A percentile compares a stretch with the other conserved stretches of the same genome.
These are phyloP conservation scores for Chaenodraco wilsoni DNA, from an alignment of 2,797 vertebrate genomes.

Conservation along the genomic window DNA sequence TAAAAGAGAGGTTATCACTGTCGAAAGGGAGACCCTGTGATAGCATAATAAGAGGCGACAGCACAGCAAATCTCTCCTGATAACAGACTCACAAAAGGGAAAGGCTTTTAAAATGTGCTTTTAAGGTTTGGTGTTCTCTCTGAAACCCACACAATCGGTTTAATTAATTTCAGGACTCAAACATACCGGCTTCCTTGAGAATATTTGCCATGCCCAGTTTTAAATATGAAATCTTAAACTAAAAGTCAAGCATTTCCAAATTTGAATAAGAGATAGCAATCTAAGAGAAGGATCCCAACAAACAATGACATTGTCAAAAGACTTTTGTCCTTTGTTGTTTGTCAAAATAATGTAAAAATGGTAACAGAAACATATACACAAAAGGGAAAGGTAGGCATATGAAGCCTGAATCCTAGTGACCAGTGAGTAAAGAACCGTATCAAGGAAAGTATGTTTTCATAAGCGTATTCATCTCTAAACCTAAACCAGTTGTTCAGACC, in stretches of 20 bases:
- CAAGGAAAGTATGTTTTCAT: neutral
- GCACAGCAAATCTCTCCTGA: constrained; percentile 39
- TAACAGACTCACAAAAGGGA: constrained; percentile 47
- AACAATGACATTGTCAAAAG: neutral
- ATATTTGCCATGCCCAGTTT: neutral
- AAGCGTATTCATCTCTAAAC: neutral
- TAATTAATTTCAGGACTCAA: constrained; percentile 53
- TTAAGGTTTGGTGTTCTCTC: constrained; percentile 43
- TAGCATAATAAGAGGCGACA: constrained; percentile 53
- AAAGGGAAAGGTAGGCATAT: neutral
- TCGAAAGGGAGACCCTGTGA: constrained; percentile 44
- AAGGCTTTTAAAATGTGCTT: constrained; percentile 51
- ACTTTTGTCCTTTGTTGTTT: neutral
- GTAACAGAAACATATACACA: neutral
- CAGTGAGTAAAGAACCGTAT: neutral
- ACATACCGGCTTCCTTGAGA: constrained; percentile 3
- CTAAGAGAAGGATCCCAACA: neutral
- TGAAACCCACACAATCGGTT: constrained; percentile 37
- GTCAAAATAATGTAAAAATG: neutral
- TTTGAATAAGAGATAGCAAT: neutral
- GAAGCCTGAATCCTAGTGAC: constrained; percentile 1
- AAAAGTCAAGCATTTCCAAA: constrained; percentile 10
- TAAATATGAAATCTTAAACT: constrained; percentile 7
- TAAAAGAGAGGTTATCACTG: constrained; percentile 34
- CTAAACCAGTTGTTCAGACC: neutral